Evolutionary conservation across 2,113 vertebrate species (phyloP), one percentile per base, ranked within the genome.

Genomic region (Toxotes chatareus): DNA sequence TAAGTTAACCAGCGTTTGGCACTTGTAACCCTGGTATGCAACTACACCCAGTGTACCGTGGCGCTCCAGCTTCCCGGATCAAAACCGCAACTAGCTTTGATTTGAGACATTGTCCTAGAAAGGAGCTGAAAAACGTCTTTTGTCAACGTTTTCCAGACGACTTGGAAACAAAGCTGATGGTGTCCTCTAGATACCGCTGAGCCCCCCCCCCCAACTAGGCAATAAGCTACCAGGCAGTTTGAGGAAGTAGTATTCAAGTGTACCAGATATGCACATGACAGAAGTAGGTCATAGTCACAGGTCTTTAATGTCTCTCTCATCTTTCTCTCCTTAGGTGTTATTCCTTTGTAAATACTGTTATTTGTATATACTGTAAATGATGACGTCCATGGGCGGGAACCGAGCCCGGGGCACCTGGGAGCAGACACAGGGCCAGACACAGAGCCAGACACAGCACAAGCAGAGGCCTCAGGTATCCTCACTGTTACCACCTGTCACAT

Each of bases 341-440:
- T 94, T 94, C 86, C 96, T 96, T 98, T 99, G 98, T 99, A 99
- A 98, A 99, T 99, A 99, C 98, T 98, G 96, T 97, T 99, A 97
- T 98, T 99, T 99, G 97, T 99, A 99, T 99, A 99, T 99, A 99
- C 98, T 99, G 98, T 99, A 99, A 99, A 99, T 99, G 97, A 99
- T 99, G 98, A 99, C 97, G 85, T 99, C 98, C 93, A 96, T 99
- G 97, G 97, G 98, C 95, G 96, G 97, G 75, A 97, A 86, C 96
- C 97, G 97, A 93, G 95, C 97, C 96, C 97, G 97, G 94, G 96
- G 96, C 82, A 98, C 72, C 97, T 99, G 97, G 97, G 98, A 99
- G 96, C 97, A 97, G 96, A 96, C 97, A 93, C 97, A 97, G 94
- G 96, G 96, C 93, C 97, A 98, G 96, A 98, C 96, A 94, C 98